Base-by-base conservation (phyloP, 1,140 invertebrate species). In the Dreissena polymorpha region DNA sequence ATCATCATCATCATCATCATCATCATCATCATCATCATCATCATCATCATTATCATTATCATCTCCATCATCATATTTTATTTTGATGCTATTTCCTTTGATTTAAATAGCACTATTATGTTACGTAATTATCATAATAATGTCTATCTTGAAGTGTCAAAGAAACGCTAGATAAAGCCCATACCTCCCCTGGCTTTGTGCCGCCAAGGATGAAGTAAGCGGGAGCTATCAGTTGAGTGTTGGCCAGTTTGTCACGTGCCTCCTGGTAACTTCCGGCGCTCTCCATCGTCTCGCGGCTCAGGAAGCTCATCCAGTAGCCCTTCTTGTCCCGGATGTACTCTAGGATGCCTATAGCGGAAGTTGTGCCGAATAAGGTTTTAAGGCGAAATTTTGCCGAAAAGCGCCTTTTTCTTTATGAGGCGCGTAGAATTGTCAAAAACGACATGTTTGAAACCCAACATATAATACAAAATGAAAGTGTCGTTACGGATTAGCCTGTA, bases 291-390 rank as follows among this genome's bases (percentile, higher is more conserved):
- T 93, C 86, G 67, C 94, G 88, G 1, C 94, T 93, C 27, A 95
- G 88, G 88, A 95, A 94, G 12, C 94, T 92, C 91, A 94, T 93
- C 94, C 94, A 95, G 39, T 92, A 87, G 18, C 92, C 92, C 25
- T 90, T 50, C 91, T 90, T 60, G 92, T 88, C 21, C 94, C 94
- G 76, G 25, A 94, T 86, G 94, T 94, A 95, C 75, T 94, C 92
- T n/a, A 94, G 74, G 18, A 95, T 91, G 13, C 94, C 94, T 87
- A 90, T 64, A 85, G 71, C 69, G 84, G 23, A 64, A 86, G 83
- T 85, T 68, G 23, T 16, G 14, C 25, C 6, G 10, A 25, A 18
- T 68, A 68, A 63, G 23, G 23, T 63, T n/a, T 63, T 10, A 63
- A 10, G 2, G 60, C 18, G 60, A 10, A n/a, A 63, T 39, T 39